Conservation (phyloP, 2,797 vertebrate species). For the Gobionotothen gibberifrons region DNA sequence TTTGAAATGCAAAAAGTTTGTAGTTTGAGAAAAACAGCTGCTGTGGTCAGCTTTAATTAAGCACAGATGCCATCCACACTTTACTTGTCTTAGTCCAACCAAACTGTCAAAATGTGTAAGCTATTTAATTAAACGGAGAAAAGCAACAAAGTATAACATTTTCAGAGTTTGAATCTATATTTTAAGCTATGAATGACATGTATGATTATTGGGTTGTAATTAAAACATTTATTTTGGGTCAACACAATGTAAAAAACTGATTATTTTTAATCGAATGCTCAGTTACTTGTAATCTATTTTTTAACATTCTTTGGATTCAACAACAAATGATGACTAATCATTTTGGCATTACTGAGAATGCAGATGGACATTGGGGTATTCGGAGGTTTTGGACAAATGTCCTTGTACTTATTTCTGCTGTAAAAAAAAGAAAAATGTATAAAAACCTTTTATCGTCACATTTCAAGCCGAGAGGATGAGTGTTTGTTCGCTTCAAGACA, state of each 20-base stretch:
- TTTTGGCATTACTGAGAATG: not conserved
- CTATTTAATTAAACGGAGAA: not conserved
- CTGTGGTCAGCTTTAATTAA: not conserved
- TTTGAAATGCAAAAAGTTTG: constrained; percentile 13
- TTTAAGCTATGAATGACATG: not conserved
- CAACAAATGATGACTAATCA: not conserved
- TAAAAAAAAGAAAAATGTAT: too few relatives aligned
- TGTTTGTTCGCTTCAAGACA: constrained; percentile 18
- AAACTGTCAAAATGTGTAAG: not conserved
- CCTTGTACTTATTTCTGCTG: not conserved
- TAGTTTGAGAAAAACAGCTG: not conserved
- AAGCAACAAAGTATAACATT: not conserved
- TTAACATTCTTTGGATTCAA: not conserved
- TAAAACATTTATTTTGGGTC: too few relatives aligned
- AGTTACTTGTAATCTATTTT: not conserved
- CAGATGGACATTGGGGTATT: not conserved
- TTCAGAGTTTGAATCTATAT: not conserved
- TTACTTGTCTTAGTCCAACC: not conserved
- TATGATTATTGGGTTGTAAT: too few relatives aligned
- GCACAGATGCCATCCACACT: not conserved
- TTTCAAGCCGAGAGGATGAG: constrained; percentile 18
- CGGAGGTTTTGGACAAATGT: not conserved
- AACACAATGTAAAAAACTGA: not conserved
- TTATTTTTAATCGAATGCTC: not conserved
- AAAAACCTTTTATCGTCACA: not conserved